Percentiles rank a stretch among this genome's conserved stretches.
Evolutionary conservation across 2,888 invertebrate genomes (phyloP).

Genomic region (Chirona hameri): DNA sequence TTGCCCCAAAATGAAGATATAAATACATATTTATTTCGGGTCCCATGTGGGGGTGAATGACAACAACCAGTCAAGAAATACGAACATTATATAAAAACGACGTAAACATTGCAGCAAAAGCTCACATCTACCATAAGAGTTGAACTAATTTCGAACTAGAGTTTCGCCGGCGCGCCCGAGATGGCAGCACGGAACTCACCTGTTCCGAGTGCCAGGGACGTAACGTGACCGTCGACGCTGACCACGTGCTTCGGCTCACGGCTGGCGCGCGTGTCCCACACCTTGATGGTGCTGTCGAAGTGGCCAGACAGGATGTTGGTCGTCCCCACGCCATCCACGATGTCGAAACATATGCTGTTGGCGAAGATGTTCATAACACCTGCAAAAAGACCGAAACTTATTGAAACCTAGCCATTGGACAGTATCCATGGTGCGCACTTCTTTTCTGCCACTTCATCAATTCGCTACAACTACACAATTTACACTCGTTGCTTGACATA

Average conservation of each 20-base stretch:
- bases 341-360: slow-evolving; percentile 43
- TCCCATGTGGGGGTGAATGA: too few relatives aligned
- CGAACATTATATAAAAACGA: too few relatives aligned
- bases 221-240: slow-evolving; percentile 85
- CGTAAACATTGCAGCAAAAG: slow-evolving; percentile 35
- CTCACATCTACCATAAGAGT: too few relatives aligned
- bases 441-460: too few relatives aligned
- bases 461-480: too few relatives aligned
- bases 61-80: too few relatives aligned
- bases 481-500: too few relatives aligned
- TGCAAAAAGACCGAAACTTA: background rate
- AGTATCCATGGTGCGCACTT: too few relatives aligned
- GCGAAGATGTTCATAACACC: slow-evolving; percentile 1
- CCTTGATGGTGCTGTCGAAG: slow-evolving; percentile 90
- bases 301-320: slow-evolving; percentile 95
- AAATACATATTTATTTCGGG: too few relatives aligned
- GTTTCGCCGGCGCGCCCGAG: background rate
- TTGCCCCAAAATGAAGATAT: too few relatives aligned
- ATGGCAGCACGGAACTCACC: slow-evolving; percentile 56
- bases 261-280: slow-evolving; percentile 84
- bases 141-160: too few relatives aligned
- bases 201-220: slow-evolving; percentile 87
- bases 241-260: slow-evolving; percentile 70
- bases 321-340: slow-evolving; percentile 71
- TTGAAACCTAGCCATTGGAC: too few relatives aligned